Evolutionary conservation across 1,140 invertebrate genomes (phyloP), one percentile per base, ranked within the genome.

Genomic region (Conopomorpha cramerella): DNA sequence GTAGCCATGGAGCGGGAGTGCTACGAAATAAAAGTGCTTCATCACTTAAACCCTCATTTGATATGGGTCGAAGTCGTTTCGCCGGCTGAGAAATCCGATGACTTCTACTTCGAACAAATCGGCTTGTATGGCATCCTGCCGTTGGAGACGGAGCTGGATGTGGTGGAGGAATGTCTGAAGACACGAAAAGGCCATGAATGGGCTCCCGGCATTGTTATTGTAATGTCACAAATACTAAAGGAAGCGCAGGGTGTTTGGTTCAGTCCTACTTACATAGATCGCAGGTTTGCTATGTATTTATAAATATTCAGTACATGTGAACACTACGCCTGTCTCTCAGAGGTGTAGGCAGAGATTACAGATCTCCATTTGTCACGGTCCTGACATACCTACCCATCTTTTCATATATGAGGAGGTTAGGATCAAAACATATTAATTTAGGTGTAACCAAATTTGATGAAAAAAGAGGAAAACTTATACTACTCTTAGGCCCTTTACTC

Each of bases 61-160:
- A 56, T 74, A 39, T 74, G 62, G 57, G 48, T 64, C 1, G 49
- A 66, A 57, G 53, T 58, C 2, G 25, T 34, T 16, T 34, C 57
- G 25, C 25, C 40, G 8, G 18, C 35, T 2, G 4, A 18, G 2
- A 25, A 38, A 19, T 23, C 38, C 8, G 38, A 51, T 3, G 52
- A 57, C 6, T 49, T 45, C 41, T 13, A 30, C 4, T 59, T 65
- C 10, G 64, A 74, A 43, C 70, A 74, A 55, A 50, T 74, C 6
- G 70, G 70, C 13, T 30, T 74, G 17, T 67, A 65, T 36, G 64
- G 70, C 2, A 28, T 71, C 28, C 16, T 65, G 7, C 64, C 70
- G 1, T 25, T 53, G 25, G 50, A 63, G 36, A 43, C 39, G 13
- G 45, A 41, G 2, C 36, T 71, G 15, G 45, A 57, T 30, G 11